Evolutionary conservation across 2,797 vertebrate genomes (phyloP).

Genomic region (Myotis planiceps): DNA sequence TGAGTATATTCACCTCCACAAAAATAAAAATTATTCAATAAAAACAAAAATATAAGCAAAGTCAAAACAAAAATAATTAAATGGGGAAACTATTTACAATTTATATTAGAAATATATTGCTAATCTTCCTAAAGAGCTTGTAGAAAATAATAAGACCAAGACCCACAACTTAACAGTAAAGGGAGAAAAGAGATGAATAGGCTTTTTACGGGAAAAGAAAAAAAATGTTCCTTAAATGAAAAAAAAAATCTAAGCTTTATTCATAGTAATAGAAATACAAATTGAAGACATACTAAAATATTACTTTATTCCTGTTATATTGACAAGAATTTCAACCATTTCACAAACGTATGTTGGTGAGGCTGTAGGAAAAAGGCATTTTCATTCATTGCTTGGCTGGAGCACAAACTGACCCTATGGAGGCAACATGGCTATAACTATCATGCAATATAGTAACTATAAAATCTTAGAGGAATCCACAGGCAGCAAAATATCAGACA

Average conservation of each 20-base stretch:
- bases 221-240: neutral
- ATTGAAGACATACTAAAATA: neutral
- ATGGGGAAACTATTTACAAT: neutral
- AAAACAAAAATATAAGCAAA: slow-evolving; percentile 7
- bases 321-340: neutral
- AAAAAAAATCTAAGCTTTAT: neutral
- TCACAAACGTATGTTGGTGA: neutral
- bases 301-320: neutral
- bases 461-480: too few species aligned
- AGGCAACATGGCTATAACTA: neutral
- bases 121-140: neutral
- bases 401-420: neutral
- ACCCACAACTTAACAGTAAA: neutral
- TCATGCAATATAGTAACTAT: neutral
- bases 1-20: neutral
- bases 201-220: neutral
- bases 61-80: neutral
- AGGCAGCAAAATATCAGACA: too few species aligned
- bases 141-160: neutral
- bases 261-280: neutral
- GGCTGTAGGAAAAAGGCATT: neutral
- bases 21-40: neutral
- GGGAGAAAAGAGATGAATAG: neutral
- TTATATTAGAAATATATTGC: neutral
- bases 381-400: neutral